These are phyloP conservation scores for Dendrophyllia cribrosa DNA, from an alignment of 64 coral and sea anemone species.

Conservation along the genomic window DNA sequence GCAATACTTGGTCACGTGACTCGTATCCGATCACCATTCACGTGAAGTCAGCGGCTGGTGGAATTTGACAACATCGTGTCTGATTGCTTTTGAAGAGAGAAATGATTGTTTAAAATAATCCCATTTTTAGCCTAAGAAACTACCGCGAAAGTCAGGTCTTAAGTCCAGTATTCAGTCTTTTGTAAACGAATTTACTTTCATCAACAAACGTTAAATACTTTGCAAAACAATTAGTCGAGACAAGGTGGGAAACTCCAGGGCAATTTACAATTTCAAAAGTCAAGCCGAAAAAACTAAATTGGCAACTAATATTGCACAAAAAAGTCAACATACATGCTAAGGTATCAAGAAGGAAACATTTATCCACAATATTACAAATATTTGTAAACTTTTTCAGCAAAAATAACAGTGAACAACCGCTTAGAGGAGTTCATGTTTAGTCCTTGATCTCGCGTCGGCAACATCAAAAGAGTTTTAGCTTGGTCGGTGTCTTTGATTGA, in stretches of 20 bases:
- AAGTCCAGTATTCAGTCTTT: background rate
- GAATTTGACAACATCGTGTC: background rate
- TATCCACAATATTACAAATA: background rate
- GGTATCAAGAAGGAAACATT: constrained; percentile 3
- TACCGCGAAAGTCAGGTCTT: background rate
- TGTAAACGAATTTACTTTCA: background rate
- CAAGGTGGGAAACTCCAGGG: background rate
- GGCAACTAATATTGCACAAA: too few species aligned
- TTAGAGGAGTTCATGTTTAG: background rate
- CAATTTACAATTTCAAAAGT: background rate
- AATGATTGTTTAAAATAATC: constrained; percentile 6
- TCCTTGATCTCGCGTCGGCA: background rate
- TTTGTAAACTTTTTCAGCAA: background rate
- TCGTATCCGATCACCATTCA: background rate
- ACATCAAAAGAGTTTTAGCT: constrained; percentile 7
- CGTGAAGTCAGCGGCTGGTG: background rate
- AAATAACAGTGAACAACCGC: background rate
- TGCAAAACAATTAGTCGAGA: background rate
- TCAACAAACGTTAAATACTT: constrained; percentile 9
- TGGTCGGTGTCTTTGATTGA: constrained; percentile 42
- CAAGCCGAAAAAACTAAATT: background rate
- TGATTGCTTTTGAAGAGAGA: background rate
- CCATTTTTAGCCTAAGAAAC: background rate
- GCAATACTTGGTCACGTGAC: background rate
- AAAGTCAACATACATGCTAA: background rate